Evolutionary conservation across 2,113 vertebrate species (phyloP).

Genomic region (Esox niger): DNA sequence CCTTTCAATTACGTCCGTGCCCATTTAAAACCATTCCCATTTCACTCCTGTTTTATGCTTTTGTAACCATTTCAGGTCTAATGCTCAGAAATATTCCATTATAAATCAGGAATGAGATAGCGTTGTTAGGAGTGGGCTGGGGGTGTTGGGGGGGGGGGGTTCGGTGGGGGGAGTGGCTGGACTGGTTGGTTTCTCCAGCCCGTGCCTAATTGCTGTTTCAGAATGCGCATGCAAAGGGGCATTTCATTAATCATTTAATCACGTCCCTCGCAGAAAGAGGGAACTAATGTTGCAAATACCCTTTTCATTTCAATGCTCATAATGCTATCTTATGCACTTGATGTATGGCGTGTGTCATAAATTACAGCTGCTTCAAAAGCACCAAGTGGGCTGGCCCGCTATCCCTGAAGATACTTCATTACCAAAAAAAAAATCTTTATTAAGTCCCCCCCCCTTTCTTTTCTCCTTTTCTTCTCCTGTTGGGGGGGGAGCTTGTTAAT

Average conservation of each 20-base stretch:
- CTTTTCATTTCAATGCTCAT: conserved; percentile 99
- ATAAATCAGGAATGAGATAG: conserved; percentile 85
- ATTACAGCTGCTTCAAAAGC: conserved; percentile 97
- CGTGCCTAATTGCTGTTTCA: conserved; percentile 99
- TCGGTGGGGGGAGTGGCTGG: conserved; percentile 72
- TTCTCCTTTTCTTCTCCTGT: conserved; percentile 42
- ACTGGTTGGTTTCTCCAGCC: conserved; percentile 84
- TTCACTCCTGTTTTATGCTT: conserved; percentile 82
- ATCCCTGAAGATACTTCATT: conserved; percentile 92
- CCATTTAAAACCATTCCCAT: conserved; percentile 86
- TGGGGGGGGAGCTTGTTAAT: conserved; percentile 48
- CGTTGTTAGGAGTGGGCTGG: conserved; percentile 28
- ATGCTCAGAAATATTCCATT: conserved; percentile 88
- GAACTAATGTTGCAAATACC: conserved; percentile 99
- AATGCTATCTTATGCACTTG: conserved; percentile 98
- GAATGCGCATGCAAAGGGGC: conserved; percentile 93
- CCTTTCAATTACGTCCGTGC: conserved; percentile 88
- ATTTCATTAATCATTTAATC: conserved; percentile 99
- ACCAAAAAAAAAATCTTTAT: conserved; percentile 80
- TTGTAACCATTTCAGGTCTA: conserved; percentile 85
- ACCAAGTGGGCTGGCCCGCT: conserved; percentile 79
- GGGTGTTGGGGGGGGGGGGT: conserved; percentile 20
- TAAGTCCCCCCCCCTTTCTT: conserved; percentile 76
- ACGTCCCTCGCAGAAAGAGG: conserved; percentile 96
- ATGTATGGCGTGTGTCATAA: conserved; percentile 99